These are phyloP conservation scores for Aythya baeri DNA, from an alignment of 2,113 vertebrate genomes.

Conservation along the genomic window DNA sequence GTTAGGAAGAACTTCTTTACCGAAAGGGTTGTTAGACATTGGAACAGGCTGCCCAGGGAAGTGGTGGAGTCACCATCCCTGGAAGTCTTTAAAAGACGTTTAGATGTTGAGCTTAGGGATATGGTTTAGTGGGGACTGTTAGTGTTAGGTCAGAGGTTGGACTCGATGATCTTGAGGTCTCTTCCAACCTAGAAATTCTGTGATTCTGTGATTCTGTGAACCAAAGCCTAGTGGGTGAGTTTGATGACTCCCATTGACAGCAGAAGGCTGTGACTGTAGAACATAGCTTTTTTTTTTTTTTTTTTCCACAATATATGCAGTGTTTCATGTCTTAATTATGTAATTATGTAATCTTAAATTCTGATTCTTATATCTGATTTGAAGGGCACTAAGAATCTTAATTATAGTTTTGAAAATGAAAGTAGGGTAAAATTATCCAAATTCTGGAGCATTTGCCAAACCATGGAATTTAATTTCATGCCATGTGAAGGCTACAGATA, in stretches of 20 bases:
- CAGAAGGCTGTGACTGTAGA: background rate
- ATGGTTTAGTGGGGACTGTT: too few species aligned
- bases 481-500: background rate
- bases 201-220: too few species aligned
- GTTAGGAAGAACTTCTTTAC: too few species aligned
- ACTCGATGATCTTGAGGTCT: too few species aligned
- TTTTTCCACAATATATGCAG: background rate
- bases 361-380: background rate
- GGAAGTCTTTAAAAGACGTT: too few species aligned
- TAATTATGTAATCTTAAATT: slow-evolving; percentile 7
- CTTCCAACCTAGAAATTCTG: too few species aligned
- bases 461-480: background rate
- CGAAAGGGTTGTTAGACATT: too few species aligned
- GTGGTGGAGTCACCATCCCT: too few species aligned
- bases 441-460: background rate
- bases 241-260: background rate
- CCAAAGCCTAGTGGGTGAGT: background rate
- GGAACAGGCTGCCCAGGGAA: too few species aligned
- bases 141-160: too few species aligned
- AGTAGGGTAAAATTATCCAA: background rate
- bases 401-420: slow-evolving; percentile 19
- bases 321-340: background rate
- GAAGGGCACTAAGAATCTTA: background rate
- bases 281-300: background rate
- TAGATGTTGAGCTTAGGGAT: too few species aligned